Percentiles rank a stretch among this genome's conserved stretches.
phyloP scores from a whole-genome alignment of 2,113 vertebrate genomes.

The Chionomys nivalis region DNA sequence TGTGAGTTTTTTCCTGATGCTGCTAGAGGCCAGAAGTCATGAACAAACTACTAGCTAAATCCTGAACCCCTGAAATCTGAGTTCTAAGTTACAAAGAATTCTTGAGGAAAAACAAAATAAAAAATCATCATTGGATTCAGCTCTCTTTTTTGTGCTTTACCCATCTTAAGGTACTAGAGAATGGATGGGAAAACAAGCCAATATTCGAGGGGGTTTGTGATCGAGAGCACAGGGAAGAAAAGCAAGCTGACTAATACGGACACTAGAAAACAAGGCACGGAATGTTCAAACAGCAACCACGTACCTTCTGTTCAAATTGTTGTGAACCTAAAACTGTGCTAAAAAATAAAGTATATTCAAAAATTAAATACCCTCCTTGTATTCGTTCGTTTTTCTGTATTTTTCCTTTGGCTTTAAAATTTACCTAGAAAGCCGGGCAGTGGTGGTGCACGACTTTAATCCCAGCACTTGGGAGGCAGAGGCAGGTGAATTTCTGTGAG shows the following conservation, averaged over 20 bases:
- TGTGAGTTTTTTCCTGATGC: background rate
- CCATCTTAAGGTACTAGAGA: background rate
- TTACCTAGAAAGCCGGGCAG: too few relatives aligned
- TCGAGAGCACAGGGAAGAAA: background rate
- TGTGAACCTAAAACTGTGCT: background rate
- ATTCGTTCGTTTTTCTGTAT: background rate
- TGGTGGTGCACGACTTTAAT: too few relatives aligned
- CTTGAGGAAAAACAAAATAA: background rate
- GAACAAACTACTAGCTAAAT: background rate
- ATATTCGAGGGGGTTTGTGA: background rate
- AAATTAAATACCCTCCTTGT: background rate
- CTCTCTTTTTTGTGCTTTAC: background rate
- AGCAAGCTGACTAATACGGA: background rate
- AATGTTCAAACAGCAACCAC: background rate
- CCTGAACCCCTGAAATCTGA: background rate
- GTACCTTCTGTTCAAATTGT: background rate
- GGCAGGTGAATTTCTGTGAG: too few relatives aligned
- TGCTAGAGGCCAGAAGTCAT: background rate
- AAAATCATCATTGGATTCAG: background rate
- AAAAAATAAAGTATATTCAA: background rate
- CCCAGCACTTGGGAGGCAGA: too few relatives aligned
- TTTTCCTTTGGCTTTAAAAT: constrained; percentile 31
- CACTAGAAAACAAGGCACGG: background rate
- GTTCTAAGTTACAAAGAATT: constrained; percentile 20
- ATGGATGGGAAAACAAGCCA: background rate